Evolutionary conservation across 2,888 invertebrate genomes (phyloP), one percentile per base, ranked within the genome.

Genomic region (Pycnomerus fuliginosus): DNA sequence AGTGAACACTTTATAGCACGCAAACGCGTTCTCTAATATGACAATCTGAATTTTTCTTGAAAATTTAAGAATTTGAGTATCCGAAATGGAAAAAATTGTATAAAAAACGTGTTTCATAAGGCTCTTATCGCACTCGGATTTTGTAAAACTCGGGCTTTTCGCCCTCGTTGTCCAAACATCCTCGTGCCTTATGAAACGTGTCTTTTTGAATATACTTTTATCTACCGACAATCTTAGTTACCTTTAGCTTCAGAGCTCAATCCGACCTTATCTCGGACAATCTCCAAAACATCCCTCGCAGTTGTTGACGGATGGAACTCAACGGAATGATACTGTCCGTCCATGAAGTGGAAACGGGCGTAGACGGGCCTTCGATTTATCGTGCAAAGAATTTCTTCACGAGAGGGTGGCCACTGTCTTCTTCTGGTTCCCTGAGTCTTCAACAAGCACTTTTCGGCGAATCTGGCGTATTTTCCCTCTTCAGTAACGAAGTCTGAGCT

Each of bases 261-360:
- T 0, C 95, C 95, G 59, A 96, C 91, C 76, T 94, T 95, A 55
- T 85, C 85, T 55, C 91, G 82, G 28, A 96, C 85, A 65, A 89
- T 84, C 64, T 87, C 84, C 68, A 94, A 84, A 1, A 95, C 88
- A 65, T 95, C 93, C 60, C 84, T 83, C 2, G 93, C 89, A 0
- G 93, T 92, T 30, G 94, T 90, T 16, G 92, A 92, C 0, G 95
- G 92, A 65, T 95, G 92, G 74, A 96, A 96, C 73, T 95, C 95
- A 0, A 96, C 84, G 0, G 93, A 90, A 70, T 95, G 90, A 68
- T 93, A 94, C 65, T 94, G 93, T 1, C 94, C 94, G 69, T 95
- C 95, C 81, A 95, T 85, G 62, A 96, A 85, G 69, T 92, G 83
- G 64, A 96, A 91, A 30, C 92, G 82, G 2, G 93, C 90, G 68